Conservation (phyloP, 92 coral and sea anemone genomes). For the Siderastrea siderea region DNA sequence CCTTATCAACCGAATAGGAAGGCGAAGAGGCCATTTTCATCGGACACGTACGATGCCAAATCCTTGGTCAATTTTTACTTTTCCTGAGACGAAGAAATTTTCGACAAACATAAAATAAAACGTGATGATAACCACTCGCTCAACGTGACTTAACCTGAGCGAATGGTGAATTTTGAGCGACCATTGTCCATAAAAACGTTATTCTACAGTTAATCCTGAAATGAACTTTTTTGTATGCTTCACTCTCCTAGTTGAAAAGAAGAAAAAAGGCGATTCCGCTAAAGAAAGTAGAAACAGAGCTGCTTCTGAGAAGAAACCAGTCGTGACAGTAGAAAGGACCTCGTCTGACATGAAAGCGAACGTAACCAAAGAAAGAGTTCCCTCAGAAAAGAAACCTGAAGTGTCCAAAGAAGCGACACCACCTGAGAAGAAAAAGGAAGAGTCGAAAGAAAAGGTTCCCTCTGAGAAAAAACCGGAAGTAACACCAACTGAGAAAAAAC, state of each 20-base stretch:
- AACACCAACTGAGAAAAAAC: conserved; percentile 1
- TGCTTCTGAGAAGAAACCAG: neutral
- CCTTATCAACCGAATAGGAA: too few relatives aligned
- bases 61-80: too few relatives aligned
- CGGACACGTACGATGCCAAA: too few relatives aligned
- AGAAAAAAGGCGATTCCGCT: neutral
- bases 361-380: neutral
- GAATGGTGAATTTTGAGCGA: too few relatives aligned
- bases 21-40: too few relatives aligned
- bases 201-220: too few relatives aligned
- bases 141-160: too few relatives aligned
- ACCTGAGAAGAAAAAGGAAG: conserved; percentile 11
- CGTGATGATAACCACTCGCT: too few relatives aligned
- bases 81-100: too few relatives aligned
- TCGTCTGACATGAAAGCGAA: neutral
- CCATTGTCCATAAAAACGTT: too few relatives aligned
- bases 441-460: conserved; percentile 11
- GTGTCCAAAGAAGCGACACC: conserved; percentile 16
- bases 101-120: too few relatives aligned
- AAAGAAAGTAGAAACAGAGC: neutral
- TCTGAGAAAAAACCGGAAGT: conserved; percentile 25
- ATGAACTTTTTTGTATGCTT: neutral
- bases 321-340: neutral
- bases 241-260: conserved; percentile 19
- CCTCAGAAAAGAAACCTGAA: conserved; percentile 13